Evolutionary conservation across 2,888 invertebrate genomes (phyloP).

Genomic region (Smittia sp.): DNA sequence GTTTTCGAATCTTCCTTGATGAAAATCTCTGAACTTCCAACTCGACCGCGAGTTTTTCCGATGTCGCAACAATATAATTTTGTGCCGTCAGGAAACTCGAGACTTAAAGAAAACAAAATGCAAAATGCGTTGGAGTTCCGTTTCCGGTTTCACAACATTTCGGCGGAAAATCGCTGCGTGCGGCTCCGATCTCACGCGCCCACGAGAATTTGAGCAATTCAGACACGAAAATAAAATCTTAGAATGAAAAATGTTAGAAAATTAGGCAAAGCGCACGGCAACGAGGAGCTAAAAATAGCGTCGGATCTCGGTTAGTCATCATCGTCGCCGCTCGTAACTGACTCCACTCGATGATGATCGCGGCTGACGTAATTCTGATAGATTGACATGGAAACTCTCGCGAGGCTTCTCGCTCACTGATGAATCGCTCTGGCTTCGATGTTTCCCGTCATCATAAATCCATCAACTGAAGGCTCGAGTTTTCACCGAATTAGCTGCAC

Average conservation of each 20-base stretch:
- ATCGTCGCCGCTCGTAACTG: not conserved
- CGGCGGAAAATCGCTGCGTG: no score
- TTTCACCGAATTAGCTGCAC: not conserved
- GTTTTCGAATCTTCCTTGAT: not conserved
- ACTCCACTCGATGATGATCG: not conserved
- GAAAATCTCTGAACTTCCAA: not conserved
- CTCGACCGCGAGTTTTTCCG: no score
- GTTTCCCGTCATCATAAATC: slow-evolving; percentile 10
- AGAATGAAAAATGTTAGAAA: not conserved
- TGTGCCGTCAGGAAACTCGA: slow-evolving; percentile 55
- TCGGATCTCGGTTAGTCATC: not conserved
- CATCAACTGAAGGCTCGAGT: not conserved
- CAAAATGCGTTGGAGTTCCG: no score
- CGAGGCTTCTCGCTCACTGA: no score
- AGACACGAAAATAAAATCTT: not conserved
- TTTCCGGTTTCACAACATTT: no score
- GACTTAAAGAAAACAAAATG: no score
- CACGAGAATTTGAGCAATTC: not conserved
- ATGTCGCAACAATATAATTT: slow-evolving; percentile 44
- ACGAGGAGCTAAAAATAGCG: not conserved
- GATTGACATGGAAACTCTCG: not conserved
- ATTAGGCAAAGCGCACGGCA: not conserved
- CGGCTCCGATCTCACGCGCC: no score
- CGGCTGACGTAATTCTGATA: not conserved
- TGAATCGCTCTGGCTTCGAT: not conserved